These are phyloP conservation scores for Dascyllus trimaculatus DNA, from an alignment of 2,113 vertebrate genomes.

Conservation along the genomic window DNA sequence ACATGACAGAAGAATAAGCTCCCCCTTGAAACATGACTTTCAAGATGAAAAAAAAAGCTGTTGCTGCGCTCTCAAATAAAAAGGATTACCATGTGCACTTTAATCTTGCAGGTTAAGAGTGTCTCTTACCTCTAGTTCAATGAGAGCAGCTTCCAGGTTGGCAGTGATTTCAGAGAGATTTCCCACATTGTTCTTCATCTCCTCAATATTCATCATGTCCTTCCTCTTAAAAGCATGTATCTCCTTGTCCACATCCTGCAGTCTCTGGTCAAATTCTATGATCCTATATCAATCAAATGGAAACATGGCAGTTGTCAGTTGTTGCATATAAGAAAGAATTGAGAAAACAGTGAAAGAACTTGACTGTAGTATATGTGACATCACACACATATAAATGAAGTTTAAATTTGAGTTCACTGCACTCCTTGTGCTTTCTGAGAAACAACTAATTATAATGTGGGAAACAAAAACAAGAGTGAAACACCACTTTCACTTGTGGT, in stretches of 20 bases:
- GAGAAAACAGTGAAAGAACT: background rate
- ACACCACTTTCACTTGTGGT: background rate
- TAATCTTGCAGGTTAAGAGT: background rate
- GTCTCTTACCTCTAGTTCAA: constrained; percentile 88
- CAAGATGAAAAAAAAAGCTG: background rate
- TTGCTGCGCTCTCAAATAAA: background rate
- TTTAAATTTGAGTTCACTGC: background rate
- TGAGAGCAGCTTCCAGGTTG: constrained; percentile 84
- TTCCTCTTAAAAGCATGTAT: constrained; percentile 88
- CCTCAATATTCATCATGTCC: constrained; percentile 82
- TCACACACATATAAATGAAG: background rate
- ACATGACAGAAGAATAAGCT: background rate
- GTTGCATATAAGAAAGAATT: background rate
- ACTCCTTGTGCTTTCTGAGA: background rate
- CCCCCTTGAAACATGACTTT: constrained; percentile 8
- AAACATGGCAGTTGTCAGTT: background rate
- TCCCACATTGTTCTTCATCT: constrained; percentile 88
- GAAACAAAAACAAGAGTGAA: background rate
- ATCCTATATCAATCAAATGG: constrained; percentile 78
- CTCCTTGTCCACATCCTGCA: constrained; percentile 83
- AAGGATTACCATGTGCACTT: background rate
- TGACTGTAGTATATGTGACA: background rate
- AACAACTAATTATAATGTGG: background rate
- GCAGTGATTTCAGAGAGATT: constrained; percentile 84
- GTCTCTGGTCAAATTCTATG: constrained; percentile 80